These are phyloP conservation scores for Hemichromis elongatus DNA, from an alignment of 2,113 vertebrate genomes.

Conservation along the genomic window DNA sequence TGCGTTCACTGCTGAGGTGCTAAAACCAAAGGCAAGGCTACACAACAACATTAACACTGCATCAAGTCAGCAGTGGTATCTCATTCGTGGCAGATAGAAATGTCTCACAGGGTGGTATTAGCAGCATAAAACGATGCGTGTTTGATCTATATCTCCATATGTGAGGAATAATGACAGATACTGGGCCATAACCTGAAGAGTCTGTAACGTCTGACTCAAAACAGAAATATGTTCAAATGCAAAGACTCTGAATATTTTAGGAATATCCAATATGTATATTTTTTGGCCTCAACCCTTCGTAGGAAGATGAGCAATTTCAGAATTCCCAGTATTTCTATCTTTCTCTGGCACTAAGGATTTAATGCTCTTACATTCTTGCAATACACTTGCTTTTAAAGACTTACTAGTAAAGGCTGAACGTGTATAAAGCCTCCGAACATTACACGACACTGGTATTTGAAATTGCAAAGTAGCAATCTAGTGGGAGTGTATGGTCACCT, in stretches of 20 bases:
- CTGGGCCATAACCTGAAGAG: constrained; percentile 15
- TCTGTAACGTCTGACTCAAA: constrained; percentile 4
- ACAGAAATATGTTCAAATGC: not conserved
- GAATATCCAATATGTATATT: not conserved
- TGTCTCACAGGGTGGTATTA: constrained; percentile 28
- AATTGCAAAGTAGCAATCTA: not conserved
- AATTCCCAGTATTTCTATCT: not conserved
- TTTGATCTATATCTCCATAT: constrained; percentile 30
- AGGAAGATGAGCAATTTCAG: not conserved
- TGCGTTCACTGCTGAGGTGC: constrained; percentile 56
- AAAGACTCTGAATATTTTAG: not conserved
- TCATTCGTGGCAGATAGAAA: not conserved
- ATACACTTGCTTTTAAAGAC: not conserved
- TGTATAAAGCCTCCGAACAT: not conserved
- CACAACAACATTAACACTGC: constrained; percentile 29
- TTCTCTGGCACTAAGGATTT: not conserved
- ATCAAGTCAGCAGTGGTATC: constrained; percentile 18
- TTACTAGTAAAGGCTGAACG: not conserved
- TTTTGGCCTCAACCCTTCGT: not conserved
- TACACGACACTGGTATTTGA: not conserved
- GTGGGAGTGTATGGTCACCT: not conserved
- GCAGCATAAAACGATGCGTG: not conserved
- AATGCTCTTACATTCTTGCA: not conserved
- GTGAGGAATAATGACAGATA: constrained; percentile 34
- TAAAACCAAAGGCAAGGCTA: constrained; percentile 52